phyloP scores from a whole-genome alignment of 1,140 invertebrate species.

The Bactericera cockerelli region DNA sequence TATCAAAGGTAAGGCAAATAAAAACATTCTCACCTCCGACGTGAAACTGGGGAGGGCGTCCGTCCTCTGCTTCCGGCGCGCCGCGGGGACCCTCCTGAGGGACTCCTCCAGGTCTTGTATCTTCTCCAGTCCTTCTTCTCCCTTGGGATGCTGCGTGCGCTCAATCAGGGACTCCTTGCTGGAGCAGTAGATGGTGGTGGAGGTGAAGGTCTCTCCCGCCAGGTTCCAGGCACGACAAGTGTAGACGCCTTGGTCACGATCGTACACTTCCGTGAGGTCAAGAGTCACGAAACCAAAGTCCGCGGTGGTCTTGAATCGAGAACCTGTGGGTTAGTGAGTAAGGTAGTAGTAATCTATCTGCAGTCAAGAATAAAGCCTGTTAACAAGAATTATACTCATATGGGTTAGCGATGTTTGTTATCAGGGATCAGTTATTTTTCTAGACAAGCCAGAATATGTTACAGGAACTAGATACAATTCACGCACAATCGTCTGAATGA shows the following conservation, averaged over 20 bases:
- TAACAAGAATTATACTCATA: too few relatives aligned
- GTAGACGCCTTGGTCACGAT: slow-evolving; percentile 87
- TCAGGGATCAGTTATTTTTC: too few relatives aligned
- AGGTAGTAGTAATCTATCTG: too few relatives aligned
- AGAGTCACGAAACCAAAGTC: slow-evolving; percentile 88
- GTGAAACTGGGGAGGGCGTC: slow-evolving; percentile 72
- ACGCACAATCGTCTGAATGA: too few relatives aligned
- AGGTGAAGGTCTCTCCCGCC: slow-evolving; percentile 78
- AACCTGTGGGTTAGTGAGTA: slow-evolving; percentile 27
- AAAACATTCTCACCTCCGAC: slow-evolving; percentile 46
- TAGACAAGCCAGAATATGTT: too few relatives aligned
- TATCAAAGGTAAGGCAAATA: too few relatives aligned
- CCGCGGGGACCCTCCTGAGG: slow-evolving; percentile 48
- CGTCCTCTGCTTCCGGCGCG: slow-evolving; percentile 52
- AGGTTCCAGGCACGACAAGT: slow-evolving; percentile 77
- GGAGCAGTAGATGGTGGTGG: slow-evolving; percentile 68
- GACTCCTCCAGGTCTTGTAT: slow-evolving; percentile 83
- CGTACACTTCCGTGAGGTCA: slow-evolving; percentile 74
- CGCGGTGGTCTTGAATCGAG: slow-evolving; percentile 69
- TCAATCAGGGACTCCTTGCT: slow-evolving; percentile 71
- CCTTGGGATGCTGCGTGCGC: slow-evolving; percentile 81
- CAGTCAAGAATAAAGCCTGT: too few relatives aligned
- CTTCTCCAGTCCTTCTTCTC: slow-evolving; percentile 73
- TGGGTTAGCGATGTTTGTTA: too few relatives aligned
- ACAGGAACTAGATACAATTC: too few relatives aligned